Conservation (phyloP, 2,113 vertebrate genomes). For the Pteronura brasiliensis region DNA sequence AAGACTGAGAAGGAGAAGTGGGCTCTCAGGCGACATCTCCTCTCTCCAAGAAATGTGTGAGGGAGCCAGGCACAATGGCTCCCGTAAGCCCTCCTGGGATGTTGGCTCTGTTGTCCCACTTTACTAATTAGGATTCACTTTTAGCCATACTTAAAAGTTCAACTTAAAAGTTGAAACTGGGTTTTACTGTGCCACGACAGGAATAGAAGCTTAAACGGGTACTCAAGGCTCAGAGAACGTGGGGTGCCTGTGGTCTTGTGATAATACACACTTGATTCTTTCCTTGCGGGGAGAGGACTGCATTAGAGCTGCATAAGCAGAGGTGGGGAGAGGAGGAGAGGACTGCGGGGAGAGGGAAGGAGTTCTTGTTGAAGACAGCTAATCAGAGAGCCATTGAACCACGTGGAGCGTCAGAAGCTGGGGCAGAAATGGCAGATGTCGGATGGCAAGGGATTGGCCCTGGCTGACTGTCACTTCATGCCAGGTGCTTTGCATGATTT, state of each 20-base stretch:
- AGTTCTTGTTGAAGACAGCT: background rate
- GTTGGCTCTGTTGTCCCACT: background rate
- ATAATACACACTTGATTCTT: background rate
- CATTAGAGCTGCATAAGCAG: background rate
- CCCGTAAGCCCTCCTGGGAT: background rate
- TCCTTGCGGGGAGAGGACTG: background rate
- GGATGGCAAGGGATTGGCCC: background rate
- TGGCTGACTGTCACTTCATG: background rate
- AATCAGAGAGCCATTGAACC: background rate
- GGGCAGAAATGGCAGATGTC: background rate
- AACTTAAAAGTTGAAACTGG: background rate
- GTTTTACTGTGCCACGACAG: background rate
- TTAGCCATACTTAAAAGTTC: background rate
- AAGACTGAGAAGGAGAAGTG: background rate
- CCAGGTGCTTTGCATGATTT: background rate
- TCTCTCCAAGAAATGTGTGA: background rate
- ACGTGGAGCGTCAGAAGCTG: background rate
- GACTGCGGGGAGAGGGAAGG: background rate
- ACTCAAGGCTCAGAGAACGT: background rate
- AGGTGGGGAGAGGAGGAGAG: background rate
- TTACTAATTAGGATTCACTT: background rate
- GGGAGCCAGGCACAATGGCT: background rate
- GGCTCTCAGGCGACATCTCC: background rate
- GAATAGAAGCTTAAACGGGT: background rate
- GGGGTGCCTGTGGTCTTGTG: background rate